These are phyloP conservation scores for Solenodon paradoxus DNA, from an alignment of 2,113 vertebrate genomes.

Conservation along the genomic window DNA sequence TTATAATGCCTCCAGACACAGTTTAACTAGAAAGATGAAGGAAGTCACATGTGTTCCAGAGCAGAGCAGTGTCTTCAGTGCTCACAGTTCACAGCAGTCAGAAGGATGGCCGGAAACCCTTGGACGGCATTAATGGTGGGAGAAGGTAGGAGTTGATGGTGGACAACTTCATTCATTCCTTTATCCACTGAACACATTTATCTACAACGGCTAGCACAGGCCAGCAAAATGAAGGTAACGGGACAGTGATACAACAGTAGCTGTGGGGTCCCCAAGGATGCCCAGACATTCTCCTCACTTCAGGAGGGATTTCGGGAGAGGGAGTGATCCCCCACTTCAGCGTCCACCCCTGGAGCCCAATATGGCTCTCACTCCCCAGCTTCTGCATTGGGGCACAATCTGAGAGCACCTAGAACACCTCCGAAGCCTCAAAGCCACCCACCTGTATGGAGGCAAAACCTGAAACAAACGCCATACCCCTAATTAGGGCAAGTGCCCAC, in stretches of 20 bases:
- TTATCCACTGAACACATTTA: neutral
- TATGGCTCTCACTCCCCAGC: neutral
- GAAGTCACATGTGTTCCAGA: neutral
- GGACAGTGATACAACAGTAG: neutral
- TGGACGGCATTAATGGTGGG: too few species aligned
- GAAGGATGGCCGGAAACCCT: too few species aligned
- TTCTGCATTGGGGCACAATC: neutral
- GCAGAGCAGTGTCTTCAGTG: neutral
- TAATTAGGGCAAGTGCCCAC: neutral
- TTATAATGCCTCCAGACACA: neutral
- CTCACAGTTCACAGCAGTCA: neutral
- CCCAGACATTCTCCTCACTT: neutral
- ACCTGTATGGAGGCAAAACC: neutral
- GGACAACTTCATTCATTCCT: neutral
- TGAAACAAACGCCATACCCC: neutral
- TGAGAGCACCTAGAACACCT: neutral
- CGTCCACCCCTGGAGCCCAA: neutral
- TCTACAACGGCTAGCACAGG: neutral
- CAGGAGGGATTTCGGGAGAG: neutral
- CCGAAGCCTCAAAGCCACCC: neutral
- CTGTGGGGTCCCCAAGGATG: neutral
- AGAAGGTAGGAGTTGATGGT: neutral
- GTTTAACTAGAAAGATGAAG: neutral
- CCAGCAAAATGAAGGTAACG: rapidly evolving
- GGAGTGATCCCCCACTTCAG: neutral